Evolutionary conservation across 2,888 invertebrate genomes (phyloP).

Genomic region (Rhagonycha lutea): DNA sequence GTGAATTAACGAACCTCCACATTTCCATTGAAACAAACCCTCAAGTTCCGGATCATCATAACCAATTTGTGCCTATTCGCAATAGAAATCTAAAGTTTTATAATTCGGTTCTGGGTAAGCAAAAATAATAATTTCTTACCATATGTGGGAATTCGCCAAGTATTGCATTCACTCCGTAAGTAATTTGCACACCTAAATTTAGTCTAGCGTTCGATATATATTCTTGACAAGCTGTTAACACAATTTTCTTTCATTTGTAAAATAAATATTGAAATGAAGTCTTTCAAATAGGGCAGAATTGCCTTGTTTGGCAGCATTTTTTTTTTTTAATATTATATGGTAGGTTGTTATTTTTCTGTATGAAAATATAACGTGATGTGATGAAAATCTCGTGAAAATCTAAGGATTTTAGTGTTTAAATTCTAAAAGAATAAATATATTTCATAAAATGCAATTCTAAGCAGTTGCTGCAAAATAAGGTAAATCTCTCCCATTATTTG

Average conservation of each 20-base stretch:
- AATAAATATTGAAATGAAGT: too few species aligned
- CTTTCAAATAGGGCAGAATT: too few species aligned
- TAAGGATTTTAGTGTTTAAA: too few species aligned
- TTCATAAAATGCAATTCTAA: too few species aligned
- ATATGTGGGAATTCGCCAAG: neutral
- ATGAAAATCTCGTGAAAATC: too few species aligned
- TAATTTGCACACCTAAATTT: fast-evolving
- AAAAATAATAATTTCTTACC: neutral
- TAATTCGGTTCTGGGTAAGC: neutral
- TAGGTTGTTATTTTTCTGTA: too few species aligned
- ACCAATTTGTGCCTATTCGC: neutral
- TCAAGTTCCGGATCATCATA: neutral
- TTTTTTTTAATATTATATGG: too few species aligned
- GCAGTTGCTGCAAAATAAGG: too few species aligned
- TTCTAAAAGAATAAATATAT: too few species aligned
- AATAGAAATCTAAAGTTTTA: neutral
- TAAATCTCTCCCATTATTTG: too few species aligned
- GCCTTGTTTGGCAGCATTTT: too few species aligned
- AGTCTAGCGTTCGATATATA: neutral
- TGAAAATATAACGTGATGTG: too few species aligned
- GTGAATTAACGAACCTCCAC: neutral
- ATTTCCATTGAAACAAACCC: neutral
- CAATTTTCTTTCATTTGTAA: neutral
- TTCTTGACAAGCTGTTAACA: neutral
- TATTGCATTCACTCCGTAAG: neutral